phyloP scores from a whole-genome alignment of 2,113 vertebrate genomes.

The Notothenia rossii region DNA sequence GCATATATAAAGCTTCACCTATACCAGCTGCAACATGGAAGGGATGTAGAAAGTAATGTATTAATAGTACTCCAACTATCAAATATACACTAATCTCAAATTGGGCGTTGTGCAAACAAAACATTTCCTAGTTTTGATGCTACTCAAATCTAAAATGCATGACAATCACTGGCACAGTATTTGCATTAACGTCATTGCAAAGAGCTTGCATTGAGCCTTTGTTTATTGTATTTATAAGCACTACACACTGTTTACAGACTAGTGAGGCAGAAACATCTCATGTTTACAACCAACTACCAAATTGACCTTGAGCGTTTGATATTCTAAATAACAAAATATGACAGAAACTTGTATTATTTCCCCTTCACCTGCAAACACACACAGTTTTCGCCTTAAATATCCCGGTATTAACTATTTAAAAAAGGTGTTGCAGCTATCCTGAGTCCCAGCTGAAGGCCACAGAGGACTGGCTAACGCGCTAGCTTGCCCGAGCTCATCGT shows the following conservation, averaged over 20 bases:
- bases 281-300: conserved; percentile 19
- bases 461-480: conserved; percentile 48
- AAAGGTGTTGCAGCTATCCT: neutral
- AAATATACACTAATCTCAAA: neutral
- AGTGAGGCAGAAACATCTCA: neutral
- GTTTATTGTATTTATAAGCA: neutral
- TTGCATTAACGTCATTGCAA: neutral
- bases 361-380: neutral
- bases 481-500: conserved; percentile 45
- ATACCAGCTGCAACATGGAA: neutral
- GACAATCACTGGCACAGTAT: no score
- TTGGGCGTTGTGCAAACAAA: neutral
- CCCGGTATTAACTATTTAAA: neutral
- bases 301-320: conserved; percentile 73
- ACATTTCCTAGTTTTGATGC: neutral
- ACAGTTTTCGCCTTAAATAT: neutral
- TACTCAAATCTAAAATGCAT: neutral
- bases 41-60: neutral
- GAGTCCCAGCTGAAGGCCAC: conserved; percentile 46
- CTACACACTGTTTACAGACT: neutral
- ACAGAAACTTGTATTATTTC: conserved; percentile 39
- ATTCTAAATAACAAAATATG: conserved; percentile 11
- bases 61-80: neutral
- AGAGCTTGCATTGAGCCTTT: no score
- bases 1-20: neutral